Conservation (phyloP, 2,797 vertebrate species). For the Tadarida brasiliensis region DNA sequence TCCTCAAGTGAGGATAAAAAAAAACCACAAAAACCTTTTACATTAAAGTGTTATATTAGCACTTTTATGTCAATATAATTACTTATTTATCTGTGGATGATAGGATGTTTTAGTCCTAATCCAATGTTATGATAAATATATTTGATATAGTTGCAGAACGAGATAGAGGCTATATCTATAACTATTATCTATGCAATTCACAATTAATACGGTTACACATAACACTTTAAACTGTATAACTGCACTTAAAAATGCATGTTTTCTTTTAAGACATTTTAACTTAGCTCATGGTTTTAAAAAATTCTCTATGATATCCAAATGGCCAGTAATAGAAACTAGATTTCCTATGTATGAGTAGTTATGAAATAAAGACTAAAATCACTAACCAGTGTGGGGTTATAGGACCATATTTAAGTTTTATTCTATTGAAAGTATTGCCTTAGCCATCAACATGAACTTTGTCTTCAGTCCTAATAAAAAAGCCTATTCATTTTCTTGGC, state of each 20-base stretch:
- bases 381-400: not conserved
- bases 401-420: not conserved
- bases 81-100: not conserved
- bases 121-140: not conserved
- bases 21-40: not conserved
- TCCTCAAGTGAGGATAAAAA: no score
- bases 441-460: not conserved
- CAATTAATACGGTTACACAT: not conserved
- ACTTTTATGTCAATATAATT: not conserved
- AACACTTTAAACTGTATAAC: not conserved
- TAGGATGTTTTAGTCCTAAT: not conserved
- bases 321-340: not conserved
- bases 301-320: not conserved
- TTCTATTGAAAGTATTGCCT: not conserved
- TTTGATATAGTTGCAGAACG: not conserved
- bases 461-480: not conserved
- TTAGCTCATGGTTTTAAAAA: constrained; percentile 25
- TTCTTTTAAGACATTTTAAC: constrained; percentile 24
- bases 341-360: not conserved
- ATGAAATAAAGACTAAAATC: constrained; percentile 3
- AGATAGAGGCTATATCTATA: not conserved
- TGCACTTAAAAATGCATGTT: not conserved
- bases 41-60: not conserved
- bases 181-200: not conserved
- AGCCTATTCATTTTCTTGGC: not conserved